These are phyloP conservation scores for Drosophila helvetica DNA, from an alignment of 2,888 invertebrate genomes.

Conservation along the genomic window DNA sequence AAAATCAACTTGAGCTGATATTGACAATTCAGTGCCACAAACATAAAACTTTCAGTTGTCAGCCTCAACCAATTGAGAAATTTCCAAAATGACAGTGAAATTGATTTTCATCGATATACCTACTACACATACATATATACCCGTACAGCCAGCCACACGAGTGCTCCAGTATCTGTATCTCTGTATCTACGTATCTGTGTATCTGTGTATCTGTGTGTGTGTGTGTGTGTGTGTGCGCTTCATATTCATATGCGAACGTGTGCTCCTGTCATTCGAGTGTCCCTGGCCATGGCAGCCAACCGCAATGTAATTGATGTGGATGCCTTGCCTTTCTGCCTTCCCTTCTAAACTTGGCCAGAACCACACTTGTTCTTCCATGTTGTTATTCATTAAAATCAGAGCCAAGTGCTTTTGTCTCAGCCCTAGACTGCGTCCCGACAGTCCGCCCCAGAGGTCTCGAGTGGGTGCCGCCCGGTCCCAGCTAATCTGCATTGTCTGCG, in stretches of 20 bases:
- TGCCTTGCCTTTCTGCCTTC: constrained; percentile 14
- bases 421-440: constrained; percentile 9
- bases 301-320: constrained; percentile 55
- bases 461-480: constrained; percentile 23
- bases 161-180: not conserved
- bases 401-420: constrained; percentile 50
- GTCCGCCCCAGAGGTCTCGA: constrained; percentile 23
- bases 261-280: constrained; percentile 49
- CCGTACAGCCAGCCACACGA: not conserved
- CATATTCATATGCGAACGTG: constrained; percentile 69
- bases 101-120: constrained; percentile 56
- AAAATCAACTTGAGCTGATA: constrained; percentile 37
- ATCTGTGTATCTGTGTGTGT: not conserved
- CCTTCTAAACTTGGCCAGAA: constrained; percentile 6
- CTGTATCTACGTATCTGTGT: constrained; percentile 12
- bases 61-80: constrained; percentile 46
- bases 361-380: constrained; percentile 19
- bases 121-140: too few relatives aligned
- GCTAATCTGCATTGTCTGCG: constrained; percentile 70
- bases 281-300: constrained; percentile 44
- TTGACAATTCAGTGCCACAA: constrained; percentile 26
- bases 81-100: constrained; percentile 49
- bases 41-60: constrained; percentile 39
- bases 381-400: constrained; percentile 70
- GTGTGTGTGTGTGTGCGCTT: constrained; percentile 24